Evolutionary conservation across 1,140 invertebrate species (phyloP).

Genomic region (Uloborus diversus): DNA sequence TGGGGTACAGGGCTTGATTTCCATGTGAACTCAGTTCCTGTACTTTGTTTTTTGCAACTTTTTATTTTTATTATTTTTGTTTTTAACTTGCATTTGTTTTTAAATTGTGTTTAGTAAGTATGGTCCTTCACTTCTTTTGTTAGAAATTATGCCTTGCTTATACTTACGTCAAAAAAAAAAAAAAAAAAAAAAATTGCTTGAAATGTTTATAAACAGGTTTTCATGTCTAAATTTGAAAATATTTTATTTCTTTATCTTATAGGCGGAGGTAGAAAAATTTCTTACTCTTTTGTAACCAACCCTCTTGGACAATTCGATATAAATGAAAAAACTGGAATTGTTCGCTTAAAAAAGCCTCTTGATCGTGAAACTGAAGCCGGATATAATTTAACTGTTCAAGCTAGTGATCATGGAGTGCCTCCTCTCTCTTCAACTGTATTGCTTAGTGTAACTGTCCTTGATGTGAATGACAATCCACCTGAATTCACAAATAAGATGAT

Average conservation of each 20-base stretch:
- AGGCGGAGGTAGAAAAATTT: slow-evolving; percentile 45
- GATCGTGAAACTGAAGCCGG: slow-evolving; percentile 86
- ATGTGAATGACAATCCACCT: slow-evolving; percentile 95
- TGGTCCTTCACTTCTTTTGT: too few species aligned
- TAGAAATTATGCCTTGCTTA: too few species aligned
- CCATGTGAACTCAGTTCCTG: too few species aligned
- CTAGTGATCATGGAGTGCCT: slow-evolving; percentile 79
- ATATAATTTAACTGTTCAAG: slow-evolving; percentile 84
- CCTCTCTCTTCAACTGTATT: slow-evolving; percentile 70
- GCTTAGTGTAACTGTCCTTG: slow-evolving; percentile 75
- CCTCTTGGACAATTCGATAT: slow-evolving; percentile 58
- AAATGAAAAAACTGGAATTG: slow-evolving; percentile 71
- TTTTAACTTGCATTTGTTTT: too few species aligned
- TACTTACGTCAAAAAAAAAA: too few species aligned
- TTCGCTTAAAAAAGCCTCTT: slow-evolving; percentile 80
- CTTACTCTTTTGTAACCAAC: slow-evolving; percentile 44
- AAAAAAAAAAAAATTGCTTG: not conserved
- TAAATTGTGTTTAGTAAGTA: too few species aligned
- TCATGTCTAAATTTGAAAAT: not conserved
- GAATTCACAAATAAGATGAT: slow-evolving; percentile 84
- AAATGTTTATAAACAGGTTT: not conserved
- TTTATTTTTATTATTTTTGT: too few species aligned
- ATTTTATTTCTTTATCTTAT: not conserved
- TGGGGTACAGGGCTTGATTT: too few species aligned
- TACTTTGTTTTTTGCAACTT: too few species aligned